Evolutionary conservation across 2,797 vertebrate species (phyloP).

Genomic region (Coendou prehensilis): DNA sequence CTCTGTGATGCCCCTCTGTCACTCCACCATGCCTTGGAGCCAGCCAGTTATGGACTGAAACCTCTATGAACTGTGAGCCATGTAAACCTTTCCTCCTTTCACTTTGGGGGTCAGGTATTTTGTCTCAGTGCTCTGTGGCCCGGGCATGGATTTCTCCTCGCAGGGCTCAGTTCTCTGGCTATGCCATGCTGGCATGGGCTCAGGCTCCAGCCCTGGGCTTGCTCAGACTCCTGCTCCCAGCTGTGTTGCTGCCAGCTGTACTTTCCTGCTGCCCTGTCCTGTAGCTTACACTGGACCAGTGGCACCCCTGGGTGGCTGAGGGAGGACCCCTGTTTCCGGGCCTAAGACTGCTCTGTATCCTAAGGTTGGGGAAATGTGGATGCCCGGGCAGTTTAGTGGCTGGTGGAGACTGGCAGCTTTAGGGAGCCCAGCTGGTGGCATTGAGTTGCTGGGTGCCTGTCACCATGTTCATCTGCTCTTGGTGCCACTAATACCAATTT

Average conservation of each 20-base stretch:
- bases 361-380: conserved; percentile 82
- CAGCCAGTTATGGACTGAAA: background rate
- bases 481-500: conserved; percentile 97
- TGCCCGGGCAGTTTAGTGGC: conserved; percentile 86
- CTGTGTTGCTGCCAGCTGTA: background rate
- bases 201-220: background rate
- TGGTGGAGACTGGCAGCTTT: conserved; percentile 89
- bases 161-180: background rate
- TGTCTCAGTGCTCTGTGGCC: background rate
- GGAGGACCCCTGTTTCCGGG: conserved; percentile 65
- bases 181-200: background rate
- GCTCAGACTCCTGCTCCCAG: background rate
- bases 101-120: background rate
- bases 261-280: background rate
- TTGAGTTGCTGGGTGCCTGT: conserved; percentile 94
- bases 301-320: background rate
- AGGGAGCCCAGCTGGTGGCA: conserved; percentile 92
- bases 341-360: conserved; percentile 79
- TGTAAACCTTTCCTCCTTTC: background rate
- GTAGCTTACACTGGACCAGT: background rate
- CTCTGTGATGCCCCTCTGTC: background rate
- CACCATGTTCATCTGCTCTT: conserved; percentile 97
- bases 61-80: background rate
- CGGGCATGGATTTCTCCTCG: background rate
- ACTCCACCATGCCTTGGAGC: background rate